phyloP scores from a whole-genome alignment of 2,797 vertebrate species.

The Limnodromus scolopaceus region DNA sequence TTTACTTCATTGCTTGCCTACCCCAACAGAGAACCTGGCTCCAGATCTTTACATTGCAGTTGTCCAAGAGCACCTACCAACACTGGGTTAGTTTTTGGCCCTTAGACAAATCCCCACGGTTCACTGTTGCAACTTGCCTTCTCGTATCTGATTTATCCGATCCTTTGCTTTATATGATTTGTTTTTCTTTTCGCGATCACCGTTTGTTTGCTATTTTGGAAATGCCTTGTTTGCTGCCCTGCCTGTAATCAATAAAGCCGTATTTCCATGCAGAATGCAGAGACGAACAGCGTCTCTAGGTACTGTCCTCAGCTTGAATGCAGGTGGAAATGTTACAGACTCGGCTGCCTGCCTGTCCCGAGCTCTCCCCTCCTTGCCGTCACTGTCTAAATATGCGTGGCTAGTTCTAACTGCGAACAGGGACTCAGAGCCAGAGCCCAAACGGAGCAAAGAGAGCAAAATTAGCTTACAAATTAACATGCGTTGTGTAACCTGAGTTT shows the following conservation, averaged over 20 bases:
- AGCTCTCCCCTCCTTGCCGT: background rate
- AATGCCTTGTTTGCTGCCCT: background rate
- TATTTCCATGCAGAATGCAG: background rate
- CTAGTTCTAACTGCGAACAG: background rate
- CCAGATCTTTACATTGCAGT: background rate
- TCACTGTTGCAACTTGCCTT: slow-evolving; percentile 59
- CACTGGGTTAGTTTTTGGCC: slow-evolving; percentile 19
- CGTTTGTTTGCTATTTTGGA: background rate
- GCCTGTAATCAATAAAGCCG: background rate
- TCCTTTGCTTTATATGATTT: background rate
- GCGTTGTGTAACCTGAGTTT: background rate
- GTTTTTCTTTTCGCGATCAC: slow-evolving; percentile 15
- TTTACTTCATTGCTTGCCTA: slow-evolving; percentile 18
- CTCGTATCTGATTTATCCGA: background rate
- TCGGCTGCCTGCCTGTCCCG: background rate
- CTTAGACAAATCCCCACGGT: slow-evolving; percentile 36
- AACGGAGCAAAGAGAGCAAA: background rate
- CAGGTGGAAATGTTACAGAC: background rate
- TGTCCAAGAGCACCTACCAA: slow-evolving; percentile 20
- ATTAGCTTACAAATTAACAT: slow-evolving; percentile 20
- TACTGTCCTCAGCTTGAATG: background rate
- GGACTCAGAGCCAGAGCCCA: background rate
- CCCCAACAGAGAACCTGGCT: background rate
- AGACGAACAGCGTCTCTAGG: background rate
- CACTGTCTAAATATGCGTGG: background rate